phyloP scores from a whole-genome alignment of 2,888 invertebrate species.

The Lymantria dispar region DNA sequence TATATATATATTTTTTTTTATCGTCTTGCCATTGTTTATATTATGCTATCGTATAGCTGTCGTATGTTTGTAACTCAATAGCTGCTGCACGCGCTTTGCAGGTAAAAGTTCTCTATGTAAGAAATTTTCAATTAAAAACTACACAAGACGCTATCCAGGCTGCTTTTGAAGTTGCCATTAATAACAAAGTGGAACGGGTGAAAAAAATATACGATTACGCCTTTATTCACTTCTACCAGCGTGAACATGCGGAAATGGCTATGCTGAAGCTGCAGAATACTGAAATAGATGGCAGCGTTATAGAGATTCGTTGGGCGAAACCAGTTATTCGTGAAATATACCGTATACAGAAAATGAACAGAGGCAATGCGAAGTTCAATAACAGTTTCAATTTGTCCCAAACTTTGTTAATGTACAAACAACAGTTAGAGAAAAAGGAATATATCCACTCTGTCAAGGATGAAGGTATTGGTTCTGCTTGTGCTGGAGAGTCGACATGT shows the following conservation, averaged over 20 bases:
- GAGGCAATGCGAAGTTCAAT: constrained; percentile 77
- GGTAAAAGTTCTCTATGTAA: constrained; percentile 89
- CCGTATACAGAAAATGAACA: constrained; percentile 62
- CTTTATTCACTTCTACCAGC: constrained; percentile 86
- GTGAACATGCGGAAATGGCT: constrained; percentile 84
- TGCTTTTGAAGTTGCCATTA: constrained; percentile 59
- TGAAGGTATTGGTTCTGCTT: constrained; percentile 64
- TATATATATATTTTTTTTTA: background rate
- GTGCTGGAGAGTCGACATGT: constrained; percentile 54
- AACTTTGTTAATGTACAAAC: constrained; percentile 70
- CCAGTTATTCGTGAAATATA: constrained; percentile 77
- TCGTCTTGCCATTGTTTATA: background rate
- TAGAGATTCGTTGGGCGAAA: constrained; percentile 83
- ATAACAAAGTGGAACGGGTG: constrained; percentile 79
- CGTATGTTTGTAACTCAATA: background rate
- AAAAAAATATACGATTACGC: constrained; percentile 91
- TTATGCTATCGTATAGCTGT: background rate
- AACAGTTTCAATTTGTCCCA: constrained; percentile 61
- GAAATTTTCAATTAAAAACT: constrained; percentile 84
- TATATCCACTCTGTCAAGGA: constrained; percentile 60
- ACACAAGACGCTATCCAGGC: constrained; percentile 62
- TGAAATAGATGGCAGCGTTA: constrained; percentile 63
- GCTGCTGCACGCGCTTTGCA: constrained; percentile 58
- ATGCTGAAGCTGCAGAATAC: constrained; percentile 77
- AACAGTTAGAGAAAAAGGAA: constrained; percentile 65